Base-by-base conservation (phyloP, 2,797 vertebrate genomes). In the Pristis pectinata region DNA sequence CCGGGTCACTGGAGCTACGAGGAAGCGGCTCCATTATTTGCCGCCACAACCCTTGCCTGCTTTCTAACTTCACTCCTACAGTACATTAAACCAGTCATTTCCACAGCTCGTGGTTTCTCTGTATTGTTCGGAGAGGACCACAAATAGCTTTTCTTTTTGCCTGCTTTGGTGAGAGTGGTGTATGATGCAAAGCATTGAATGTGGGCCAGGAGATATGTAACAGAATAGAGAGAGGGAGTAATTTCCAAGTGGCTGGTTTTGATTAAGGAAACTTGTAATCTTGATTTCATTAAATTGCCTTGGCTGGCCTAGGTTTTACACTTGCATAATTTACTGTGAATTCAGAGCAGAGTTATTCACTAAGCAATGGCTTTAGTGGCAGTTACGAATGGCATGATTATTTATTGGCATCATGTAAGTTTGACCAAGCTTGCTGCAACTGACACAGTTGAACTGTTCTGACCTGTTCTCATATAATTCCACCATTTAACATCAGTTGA, bases 401-500 rank as follows among this genome's bases (percentile, higher is more conserved):
- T 76, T 76, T 56, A 94, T 94, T 22, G 44, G 5, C 41, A 37
- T 67, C 1, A 13, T 9, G 92, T 72, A 72, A 74, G 74, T 72
- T 49, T 74, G 27, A 74, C 67, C 70, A 53, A 94, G 72, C 70
- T 74, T 19, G 24, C 27, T 9, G 30, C 30, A 76, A 19, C 70
- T 94, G 92, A 34, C 44, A 94, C 67, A 76, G 70, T 19, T 94
- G 92, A 94, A 94, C 92, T 53, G 15, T 53, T 93, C 37, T 94
- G 70, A 94, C 92, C 92, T 76, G 92, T 53, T 34, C 49, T 74
- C 11, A 17, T 94, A n/a, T 56, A 94, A 94, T n/a, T 19, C 70
- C 72, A 72, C 70, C 92, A 94, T 94, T 76, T 94, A 94, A 94
- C 70, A 56, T 94, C 70, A 94, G 92, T 94, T 94, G 92, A 94